These are phyloP conservation scores for Ictinia mississippiensis DNA, from an alignment of 2,797 vertebrate genomes.

Conservation along the genomic window DNA sequence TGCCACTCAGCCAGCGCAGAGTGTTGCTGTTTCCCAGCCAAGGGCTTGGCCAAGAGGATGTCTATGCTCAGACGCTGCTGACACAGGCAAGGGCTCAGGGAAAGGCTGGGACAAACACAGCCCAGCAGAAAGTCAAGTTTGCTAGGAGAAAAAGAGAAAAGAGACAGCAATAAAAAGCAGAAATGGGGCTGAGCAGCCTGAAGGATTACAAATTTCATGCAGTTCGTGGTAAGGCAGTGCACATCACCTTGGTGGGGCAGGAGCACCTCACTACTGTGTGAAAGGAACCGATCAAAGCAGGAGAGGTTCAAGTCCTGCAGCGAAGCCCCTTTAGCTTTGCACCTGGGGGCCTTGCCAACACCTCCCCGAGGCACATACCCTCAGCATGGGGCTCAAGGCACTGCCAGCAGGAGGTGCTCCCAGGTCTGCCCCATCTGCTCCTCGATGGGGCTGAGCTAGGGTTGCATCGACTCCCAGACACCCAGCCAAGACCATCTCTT, in stretches of 20 bases:
- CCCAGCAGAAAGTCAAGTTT: neutral
- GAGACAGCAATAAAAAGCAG: neutral
- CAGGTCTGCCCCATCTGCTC: neutral
- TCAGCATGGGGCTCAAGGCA: neutral
- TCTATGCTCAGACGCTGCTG: neutral
- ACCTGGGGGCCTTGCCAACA: neutral
- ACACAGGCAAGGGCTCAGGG: neutral
- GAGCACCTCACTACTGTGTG: rapidly evolving
- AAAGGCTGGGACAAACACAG: neutral
- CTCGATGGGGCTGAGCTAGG: neutral
- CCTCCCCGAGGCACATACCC: rapidly evolving
- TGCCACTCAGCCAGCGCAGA: neutral
- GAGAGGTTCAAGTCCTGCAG: neutral
- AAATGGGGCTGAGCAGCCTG: neutral
- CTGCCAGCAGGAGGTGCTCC: rapidly evolving
- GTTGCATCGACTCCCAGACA: neutral
- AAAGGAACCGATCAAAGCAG: neutral
- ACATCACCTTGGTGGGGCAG: neutral
- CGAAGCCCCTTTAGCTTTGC: neutral
- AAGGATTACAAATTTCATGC: neutral
- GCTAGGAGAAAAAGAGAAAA: neutral
- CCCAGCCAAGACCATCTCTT: no score
- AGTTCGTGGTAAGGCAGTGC: rapidly evolving
- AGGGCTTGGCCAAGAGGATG: neutral
- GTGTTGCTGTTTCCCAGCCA: neutral